Base-by-base conservation (phyloP, 2,113 vertebrate genomes). In the Odocoileus virginianus region DNA sequence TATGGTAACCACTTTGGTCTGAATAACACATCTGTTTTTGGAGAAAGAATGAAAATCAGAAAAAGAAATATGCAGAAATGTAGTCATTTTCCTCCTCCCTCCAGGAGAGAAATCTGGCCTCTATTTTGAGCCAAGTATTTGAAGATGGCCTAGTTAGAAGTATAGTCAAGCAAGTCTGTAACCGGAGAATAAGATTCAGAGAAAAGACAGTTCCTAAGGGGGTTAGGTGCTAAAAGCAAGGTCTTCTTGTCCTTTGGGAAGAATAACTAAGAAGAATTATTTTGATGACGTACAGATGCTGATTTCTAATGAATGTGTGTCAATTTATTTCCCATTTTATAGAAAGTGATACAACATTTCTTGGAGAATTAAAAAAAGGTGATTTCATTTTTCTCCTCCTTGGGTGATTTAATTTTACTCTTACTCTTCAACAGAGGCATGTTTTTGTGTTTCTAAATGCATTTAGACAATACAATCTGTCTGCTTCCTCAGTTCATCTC, bases 41-140 rank as follows among this genome's bases (percentile, higher is more conserved):
- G 57, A 71, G 27, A 87, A 87, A 89, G 64, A 96, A 97, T 95
- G 85, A 96, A 96, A 98, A 97, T 86, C 55, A 96, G 87, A 89
- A 97, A 83, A 84, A 57, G 57, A 91, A 94, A 95, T 92, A 85
- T 50, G 45, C 78, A 94, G 89, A 84, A 89, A 74, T n/a, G 64
- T 52, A 97, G 76, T 97, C 76, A 89, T 84, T 71, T 90, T 89
- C 87, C 45, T 95, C 74, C 93, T 97, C 52, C 43, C 40, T 71
- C 88, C 58, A 76, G 94, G 92, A 82, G 55, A 87, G 58, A 96
- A 91, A 95, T 88, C 79, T 84, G 50, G 81, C 45, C 71, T 96
- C 93, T 79, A 78, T 95, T 90, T 84, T 95, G 76, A 94, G 92
- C 67, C 85, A 92, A 95, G 85, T 91, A 78, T 50, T 76, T 92